phyloP scores from a whole-genome alignment of 2,797 vertebrate genomes.

The Mormyrus hasselquistii region DNA sequence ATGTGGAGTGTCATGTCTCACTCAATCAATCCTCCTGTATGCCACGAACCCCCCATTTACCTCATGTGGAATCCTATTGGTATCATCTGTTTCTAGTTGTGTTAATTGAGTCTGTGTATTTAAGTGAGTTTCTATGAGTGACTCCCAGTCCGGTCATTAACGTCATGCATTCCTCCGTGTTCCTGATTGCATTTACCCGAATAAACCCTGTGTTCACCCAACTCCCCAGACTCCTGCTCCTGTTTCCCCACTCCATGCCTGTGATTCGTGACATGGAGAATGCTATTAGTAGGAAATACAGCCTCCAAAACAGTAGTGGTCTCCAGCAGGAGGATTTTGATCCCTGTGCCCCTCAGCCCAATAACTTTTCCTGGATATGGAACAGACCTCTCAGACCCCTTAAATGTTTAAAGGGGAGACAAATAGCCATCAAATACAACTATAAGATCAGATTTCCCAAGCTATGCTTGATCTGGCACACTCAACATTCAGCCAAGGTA shows the following conservation, averaged over 20 bases:
- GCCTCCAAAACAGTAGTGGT: neutral
- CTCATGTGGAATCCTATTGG: neutral
- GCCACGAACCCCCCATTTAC: neutral
- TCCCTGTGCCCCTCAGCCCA: neutral
- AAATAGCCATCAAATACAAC: neutral
- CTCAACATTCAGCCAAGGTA: neutral
- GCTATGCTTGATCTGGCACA: neutral
- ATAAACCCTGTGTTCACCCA: neutral
- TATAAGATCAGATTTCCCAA: neutral
- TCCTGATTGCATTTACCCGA: neutral
- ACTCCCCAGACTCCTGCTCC: neutral
- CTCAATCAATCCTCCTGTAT: neutral
- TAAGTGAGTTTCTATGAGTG: neutral
- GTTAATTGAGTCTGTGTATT: neutral
- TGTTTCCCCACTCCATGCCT: neutral
- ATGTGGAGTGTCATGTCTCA: neutral
- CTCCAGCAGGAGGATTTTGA: neutral
- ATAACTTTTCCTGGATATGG: neutral
- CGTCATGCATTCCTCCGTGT: neutral
- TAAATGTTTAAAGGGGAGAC: neutral
- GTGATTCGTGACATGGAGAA: conserved; percentile 2
- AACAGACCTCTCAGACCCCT: neutral
- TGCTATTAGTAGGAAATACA: conserved; percentile 24
- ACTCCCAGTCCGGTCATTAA: neutral
- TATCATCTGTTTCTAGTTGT: neutral